Conservation (phyloP, 2,113 vertebrate genomes). For the Oryctolagus cuniculus region mOryCun1.1 NC_091436.1:62127501-62128000, state of each 20-base stretch:
- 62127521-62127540: not conserved
- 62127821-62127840: not conserved
- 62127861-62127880: not conserved
- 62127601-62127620: no score
- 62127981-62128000: slow-evolving; percentile 13
- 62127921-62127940: not conserved
- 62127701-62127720: not conserved
- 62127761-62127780: not conserved
- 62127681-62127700: not conserved
- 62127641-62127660: not conserved
- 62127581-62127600: not conserved
- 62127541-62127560: not conserved
- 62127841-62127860: not conserved
- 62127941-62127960: not conserved
- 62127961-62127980: not conserved
- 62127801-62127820: not conserved
- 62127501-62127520: no score
- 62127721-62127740: no score
- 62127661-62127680: not conserved
- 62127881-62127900: no score
- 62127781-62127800: not conserved
- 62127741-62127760: no score
- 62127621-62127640: not conserved
- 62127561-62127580: not conserved
- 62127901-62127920: not conserved